Evolutionary conservation across 2,888 invertebrate genomes (phyloP).

Genomic region (Holacanthella duospinosa): DNA sequence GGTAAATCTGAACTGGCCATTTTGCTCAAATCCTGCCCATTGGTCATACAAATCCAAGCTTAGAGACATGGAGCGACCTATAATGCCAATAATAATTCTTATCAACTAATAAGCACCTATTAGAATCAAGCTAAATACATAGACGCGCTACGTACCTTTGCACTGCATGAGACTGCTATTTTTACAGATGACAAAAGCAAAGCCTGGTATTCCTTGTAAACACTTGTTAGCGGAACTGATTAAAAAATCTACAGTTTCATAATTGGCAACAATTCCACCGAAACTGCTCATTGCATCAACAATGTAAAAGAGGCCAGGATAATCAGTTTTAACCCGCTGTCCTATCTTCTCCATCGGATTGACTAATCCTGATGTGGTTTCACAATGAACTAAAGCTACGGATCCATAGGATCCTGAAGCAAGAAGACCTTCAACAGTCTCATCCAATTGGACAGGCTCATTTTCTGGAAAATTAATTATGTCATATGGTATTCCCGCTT

Average conservation of each 20-base stretch:
- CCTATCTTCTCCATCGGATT: conserved; percentile 44
- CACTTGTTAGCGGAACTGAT: conserved; percentile 47
- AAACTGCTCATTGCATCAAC: conserved; percentile 48
- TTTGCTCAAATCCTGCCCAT: conserved; percentile 42
- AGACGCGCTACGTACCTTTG: conserved; percentile 41
- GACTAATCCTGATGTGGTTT: conserved; percentile 45
- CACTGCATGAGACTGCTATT: conserved; percentile 40
- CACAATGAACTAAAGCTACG: conserved; percentile 45
- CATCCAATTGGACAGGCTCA: conserved; percentile 37
- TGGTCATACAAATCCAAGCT: conserved; percentile 44
- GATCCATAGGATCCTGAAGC: conserved; percentile 39
- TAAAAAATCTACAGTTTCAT: conserved; percentile 42
- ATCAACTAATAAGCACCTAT: background rate
- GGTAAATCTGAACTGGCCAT: conserved; percentile 46
- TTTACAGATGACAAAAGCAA: conserved; percentile 43
- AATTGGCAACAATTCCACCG: conserved; percentile 43
- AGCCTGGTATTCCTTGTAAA: conserved; percentile 46
- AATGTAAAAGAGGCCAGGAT: conserved; percentile 40
- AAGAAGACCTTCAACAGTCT: conserved; percentile 37
- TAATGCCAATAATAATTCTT: background rate
- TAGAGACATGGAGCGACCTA: conserved; percentile 42
- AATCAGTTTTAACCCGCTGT: conserved; percentile 39
- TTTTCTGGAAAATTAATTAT: conserved; percentile 42
- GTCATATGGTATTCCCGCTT: conserved; percentile 39
- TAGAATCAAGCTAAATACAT: no score